Base-by-base conservation (phyloP, 2,888 invertebrate species). In the Mythimna vitellina region DNA sequence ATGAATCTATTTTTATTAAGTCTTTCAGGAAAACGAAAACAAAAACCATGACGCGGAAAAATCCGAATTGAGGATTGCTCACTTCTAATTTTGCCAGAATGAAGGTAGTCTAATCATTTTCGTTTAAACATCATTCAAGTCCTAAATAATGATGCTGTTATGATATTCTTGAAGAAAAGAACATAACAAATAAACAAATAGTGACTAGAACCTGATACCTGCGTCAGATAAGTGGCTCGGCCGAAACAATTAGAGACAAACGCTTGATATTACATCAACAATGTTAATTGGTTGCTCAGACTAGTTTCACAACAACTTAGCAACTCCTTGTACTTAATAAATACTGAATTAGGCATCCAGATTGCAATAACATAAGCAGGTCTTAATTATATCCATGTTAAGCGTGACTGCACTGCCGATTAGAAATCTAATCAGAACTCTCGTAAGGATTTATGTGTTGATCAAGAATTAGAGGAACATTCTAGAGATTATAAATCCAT, bases 371-470 rank as follows among this genome's bases (percentile, higher is more conserved):
- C 73, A 32, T 35, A 65, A 54, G 29, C 81, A 70, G 49, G 69
- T 74, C 62, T 67, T 80, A 74, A 83, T 85, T 83, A 74, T 60
- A 65, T 42, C 80, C 68, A 54, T 76, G 76, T 56, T 69, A 69
- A 68, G 82, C 65, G 35, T 46, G 32, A 61, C 53, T 66, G 57
- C 54, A 56, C 56, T 70, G 70, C 71, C 60, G 73, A 72, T 64
- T 84, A 75, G 68, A 78, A 82, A 85, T 76, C 67, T 76, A 71
- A 82, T 70, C 75, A 46, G 5, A 70, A 29, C 70, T 81, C 64
- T 73, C 60, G 32, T 54, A 51, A 70, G n/a, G 42, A 65, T 75
- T 80, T 75, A 51, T 80, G 49, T 68, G 49, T 61, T 17, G 46
- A 68, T 68, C 60, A 56, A 54, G 64, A 74, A 73, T 69, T 62